Evolutionary conservation across 2,797 vertebrate species (phyloP).

Genomic region (Graptemys geographica): DNA sequence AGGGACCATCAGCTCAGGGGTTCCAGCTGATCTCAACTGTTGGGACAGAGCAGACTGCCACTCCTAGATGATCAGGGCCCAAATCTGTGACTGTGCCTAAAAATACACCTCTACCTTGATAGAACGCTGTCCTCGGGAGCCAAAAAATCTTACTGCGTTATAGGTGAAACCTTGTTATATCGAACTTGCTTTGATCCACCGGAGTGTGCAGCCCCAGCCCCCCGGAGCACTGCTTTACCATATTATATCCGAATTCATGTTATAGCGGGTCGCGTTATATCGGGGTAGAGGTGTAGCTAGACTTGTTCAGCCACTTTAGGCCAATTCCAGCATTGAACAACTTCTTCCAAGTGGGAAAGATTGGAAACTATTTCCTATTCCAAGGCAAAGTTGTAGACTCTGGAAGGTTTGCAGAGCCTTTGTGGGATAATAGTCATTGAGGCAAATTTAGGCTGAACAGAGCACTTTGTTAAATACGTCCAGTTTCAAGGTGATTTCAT

Average conservation of each 20-base stretch:
- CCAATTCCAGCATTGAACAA: constrained; percentile 44
- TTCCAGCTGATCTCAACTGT: not conserved
- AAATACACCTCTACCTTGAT: not conserved
- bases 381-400: constrained; percentile 4
- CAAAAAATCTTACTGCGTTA: no score
- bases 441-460: constrained; percentile 53
- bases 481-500: constrained; percentile 46
- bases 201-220: no score
- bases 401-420: constrained; percentile 51
- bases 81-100: constrained; percentile 22
- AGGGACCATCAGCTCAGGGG: not conserved
- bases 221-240: no score
- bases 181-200: no score
- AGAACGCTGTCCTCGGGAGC: no score
- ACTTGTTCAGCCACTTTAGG: constrained; percentile 13
- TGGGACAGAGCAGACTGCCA: not conserved
- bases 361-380: no score
- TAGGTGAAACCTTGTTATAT: no score
- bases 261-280: no score
- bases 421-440: constrained; percentile 58
- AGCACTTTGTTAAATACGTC: constrained; percentile 66
- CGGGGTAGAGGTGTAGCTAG: not conserved
- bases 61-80: constrained; percentile 3
- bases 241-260: no score
- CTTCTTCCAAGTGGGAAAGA: constrained; percentile 20